Evolutionary conservation across 2,797 vertebrate genomes (phyloP), one percentile per base, ranked within the genome.

Genomic region (Perodicticus potto): DNA sequence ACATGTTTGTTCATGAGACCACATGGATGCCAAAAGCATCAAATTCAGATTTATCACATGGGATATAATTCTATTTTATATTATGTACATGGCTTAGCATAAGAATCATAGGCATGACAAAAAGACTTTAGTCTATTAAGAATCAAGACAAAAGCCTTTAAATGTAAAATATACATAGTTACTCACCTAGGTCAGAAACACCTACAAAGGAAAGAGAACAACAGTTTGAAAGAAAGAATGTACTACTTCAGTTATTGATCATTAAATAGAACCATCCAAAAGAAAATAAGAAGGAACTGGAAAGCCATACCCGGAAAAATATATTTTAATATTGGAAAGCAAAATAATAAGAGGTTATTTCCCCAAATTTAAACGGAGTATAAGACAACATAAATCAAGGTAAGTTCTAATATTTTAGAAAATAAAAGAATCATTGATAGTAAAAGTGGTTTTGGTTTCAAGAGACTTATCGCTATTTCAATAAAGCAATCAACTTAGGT

Each of bases 171-270:
- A 93, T 69, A 74, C 17, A 20, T 43, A 97, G 76, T 90, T 94
- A 99, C 99, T 99, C 98, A 99, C 99, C 99, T 98, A 99, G 61
- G 94, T 99, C 99, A 98, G 98, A 98, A 98, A 99, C 94, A 96
- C 98, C 99, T 99, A 98, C 90, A 99, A 99, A 97, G 97, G 97
- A 98, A 99, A 57, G 98, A 98, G 97, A 98, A 98, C 91, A 97
- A 98, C 61, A 97, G 96, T 97, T 97, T 98, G 94, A 98, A 97
- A 97, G 97, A 97, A 90, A 98, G 96, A 98, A 87, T 55, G 34
- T 83, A 96, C 25, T 92, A 97, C 82, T 94, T 97, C 55, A 96
- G 91, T 67, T 96, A 97, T 76, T 83, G 74, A 96, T 96, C 65
- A 98, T 95, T 93, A 91, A 69, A 83, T n/a, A 96, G 65, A 25